Percentiles rank a stretch among this genome's conserved stretches.
Conservation (phyloP, 2,113 vertebrate species). For the Channa argus region DNA sequence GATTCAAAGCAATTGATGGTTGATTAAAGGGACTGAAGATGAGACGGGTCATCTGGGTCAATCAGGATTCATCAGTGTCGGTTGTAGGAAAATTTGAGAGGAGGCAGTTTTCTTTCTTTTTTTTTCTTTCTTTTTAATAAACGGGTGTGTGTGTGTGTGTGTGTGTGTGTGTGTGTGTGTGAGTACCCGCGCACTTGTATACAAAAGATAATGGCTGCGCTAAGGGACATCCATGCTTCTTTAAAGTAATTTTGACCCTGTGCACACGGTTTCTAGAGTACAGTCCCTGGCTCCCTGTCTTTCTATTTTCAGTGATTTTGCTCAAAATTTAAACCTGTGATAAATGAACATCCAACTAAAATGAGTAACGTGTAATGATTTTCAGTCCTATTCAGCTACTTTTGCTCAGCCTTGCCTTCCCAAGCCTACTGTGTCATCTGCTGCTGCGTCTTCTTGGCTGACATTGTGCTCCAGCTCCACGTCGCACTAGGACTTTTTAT, state of each 20-base stretch:
- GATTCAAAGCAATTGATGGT: constrained; percentile 41
- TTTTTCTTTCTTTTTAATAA: not conserved
- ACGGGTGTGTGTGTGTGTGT: not conserved
- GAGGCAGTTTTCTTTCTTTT: not conserved
- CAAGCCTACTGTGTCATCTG: not conserved
- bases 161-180: not conserved
- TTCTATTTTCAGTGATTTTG: not conserved
- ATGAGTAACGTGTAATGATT: constrained; percentile 4
- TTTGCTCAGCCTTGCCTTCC: not conserved
- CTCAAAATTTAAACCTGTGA: not conserved
- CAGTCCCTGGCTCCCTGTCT: not conserved
- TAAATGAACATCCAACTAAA: not conserved
- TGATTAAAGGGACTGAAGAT: constrained; percentile 59
- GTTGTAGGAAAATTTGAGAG: constrained; percentile 5
- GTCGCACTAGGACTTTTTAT: constrained; percentile 37
- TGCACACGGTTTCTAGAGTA: not conserved
- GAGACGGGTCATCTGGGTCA: constrained; percentile 39
- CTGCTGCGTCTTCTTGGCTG: constrained; percentile 22
- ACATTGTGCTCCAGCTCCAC: constrained; percentile 38
- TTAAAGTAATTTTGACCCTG: not conserved
- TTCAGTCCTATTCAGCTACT: not conserved
- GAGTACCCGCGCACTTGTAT: too few species aligned
- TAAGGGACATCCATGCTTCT: not conserved
- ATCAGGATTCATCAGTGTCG: constrained; percentile 34
- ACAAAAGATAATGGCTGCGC: not conserved